Conservation (phyloP, 1,140 invertebrate genomes). For the Laupala kohalensis region DNA sequence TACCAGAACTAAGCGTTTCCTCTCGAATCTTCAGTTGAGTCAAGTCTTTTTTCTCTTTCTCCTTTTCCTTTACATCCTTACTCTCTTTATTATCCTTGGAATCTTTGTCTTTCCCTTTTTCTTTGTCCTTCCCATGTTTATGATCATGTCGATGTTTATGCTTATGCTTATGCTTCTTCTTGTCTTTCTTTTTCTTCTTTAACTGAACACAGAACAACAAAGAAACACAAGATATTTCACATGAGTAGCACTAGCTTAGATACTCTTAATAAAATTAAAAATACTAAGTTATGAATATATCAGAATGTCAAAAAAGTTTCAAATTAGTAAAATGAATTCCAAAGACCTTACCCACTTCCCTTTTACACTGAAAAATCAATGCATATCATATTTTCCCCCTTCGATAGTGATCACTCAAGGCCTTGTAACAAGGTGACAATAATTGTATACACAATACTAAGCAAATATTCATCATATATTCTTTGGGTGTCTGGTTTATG, state of each 20-base stretch:
- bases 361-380: not conserved
- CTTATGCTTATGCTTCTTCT: constrained; percentile 67
- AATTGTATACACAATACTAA: too few relatives aligned
- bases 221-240: constrained; percentile 11
- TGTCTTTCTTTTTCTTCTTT: constrained; percentile 72
- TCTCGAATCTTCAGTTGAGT: constrained; percentile 33
- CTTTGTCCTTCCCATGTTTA: constrained; percentile 41
- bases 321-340: not conserved
- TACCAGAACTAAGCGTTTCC: constrained; percentile 46
- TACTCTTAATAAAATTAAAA: constrained; percentile 10
- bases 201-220: constrained; percentile 30
- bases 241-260: constrained; percentile 4
- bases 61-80: too few relatives aligned
- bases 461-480: too few relatives aligned
- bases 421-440: too few relatives aligned
- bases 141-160: constrained; percentile 61
- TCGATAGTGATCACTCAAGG: too few relatives aligned
- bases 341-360: not conserved
- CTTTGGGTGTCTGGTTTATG: too few relatives aligned
- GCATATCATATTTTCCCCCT: too few relatives aligned
- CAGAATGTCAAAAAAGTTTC: not conserved
- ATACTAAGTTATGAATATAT: not conserved
- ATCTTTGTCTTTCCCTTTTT: constrained; percentile 38
- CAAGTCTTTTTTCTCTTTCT: constrained; percentile 30
- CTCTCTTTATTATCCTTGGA: constrained; percentile 22